A percentile compares a stretch with the other conserved stretches of the same genome.
Evolutionary conservation across 2,113 vertebrate species (phyloP).

Genomic region (Gallinago paraguaiae): DNA sequence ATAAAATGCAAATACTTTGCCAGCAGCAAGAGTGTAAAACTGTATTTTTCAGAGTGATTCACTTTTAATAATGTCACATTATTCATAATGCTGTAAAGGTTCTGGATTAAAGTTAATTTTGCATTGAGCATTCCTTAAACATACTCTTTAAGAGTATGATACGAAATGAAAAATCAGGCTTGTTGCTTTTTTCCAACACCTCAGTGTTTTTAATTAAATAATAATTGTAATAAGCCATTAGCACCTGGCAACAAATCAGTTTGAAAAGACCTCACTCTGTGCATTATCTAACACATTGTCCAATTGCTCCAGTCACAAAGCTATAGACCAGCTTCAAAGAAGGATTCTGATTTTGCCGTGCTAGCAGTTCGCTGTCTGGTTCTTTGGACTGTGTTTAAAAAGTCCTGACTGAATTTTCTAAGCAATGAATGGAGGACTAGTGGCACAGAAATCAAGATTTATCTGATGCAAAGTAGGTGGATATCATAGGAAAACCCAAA

Average conservation of each 20-base stretch:
- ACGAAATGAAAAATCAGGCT: not conserved
- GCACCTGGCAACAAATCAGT: not conserved
- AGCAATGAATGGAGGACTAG: not conserved
- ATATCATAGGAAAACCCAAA: not conserved
- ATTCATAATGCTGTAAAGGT: not conserved
- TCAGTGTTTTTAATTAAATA: not conserved
- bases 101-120: not conserved
- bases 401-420: not conserved
- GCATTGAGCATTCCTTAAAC: not conserved
- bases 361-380: not conserved
- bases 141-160: not conserved
- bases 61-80: constrained; percentile 11
- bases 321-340: not conserved
- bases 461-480: not conserved
- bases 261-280: not conserved
- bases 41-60: not conserved
- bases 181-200: not conserved
- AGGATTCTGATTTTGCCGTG: not conserved
- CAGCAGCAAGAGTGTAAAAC: not conserved
- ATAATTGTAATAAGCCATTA: not conserved
- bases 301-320: not conserved
- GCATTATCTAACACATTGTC: not conserved
- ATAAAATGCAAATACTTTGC: constrained; percentile 14
- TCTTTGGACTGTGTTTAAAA: not conserved
- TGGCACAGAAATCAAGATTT: not conserved